phyloP scores from a whole-genome alignment of 2,113 vertebrate species.

The Melanostigma gelatinosum region DNA sequence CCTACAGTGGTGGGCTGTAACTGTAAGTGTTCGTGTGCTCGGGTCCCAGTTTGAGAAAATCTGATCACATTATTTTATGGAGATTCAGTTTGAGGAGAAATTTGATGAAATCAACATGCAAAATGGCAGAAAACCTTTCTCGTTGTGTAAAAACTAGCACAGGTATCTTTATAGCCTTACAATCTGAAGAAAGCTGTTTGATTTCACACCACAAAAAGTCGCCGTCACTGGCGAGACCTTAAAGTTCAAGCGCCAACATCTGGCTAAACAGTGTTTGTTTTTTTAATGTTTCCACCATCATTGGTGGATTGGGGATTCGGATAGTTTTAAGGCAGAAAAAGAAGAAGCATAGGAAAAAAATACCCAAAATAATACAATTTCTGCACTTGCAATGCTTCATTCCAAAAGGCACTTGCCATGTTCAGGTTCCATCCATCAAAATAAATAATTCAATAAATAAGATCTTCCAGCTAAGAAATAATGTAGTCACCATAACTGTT shows the following conservation, averaged over 20 bases:
- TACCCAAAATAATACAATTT: conserved; percentile 19
- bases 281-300: neutral
- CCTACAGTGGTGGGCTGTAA: neutral
- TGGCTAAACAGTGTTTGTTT: neutral
- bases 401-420: conserved; percentile 84
- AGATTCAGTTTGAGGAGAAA: conserved; percentile 9
- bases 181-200: conserved; percentile 2
- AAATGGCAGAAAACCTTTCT: neutral
- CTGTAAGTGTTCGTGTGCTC: neutral
- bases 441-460: conserved; percentile 70
- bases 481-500: conserved; percentile 30
- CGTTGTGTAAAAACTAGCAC: neutral
- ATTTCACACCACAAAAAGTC: conserved; percentile 1
- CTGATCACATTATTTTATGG: neutral
- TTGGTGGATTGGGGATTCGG: neutral
- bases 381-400: conserved; percentile 63
- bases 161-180: neutral
- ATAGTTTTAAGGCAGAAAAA: conserved; percentile 63
- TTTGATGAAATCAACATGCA: conserved; percentile 1
- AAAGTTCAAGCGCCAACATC: neutral
- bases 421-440: conserved; percentile 63
- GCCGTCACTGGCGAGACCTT: neutral
- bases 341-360: conserved; percentile 43
- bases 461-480: conserved; percentile 47
- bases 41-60: conserved; percentile 1